Evolutionary conservation across 2,797 vertebrate species (phyloP).

Genomic region (Labeo calbasu): DNA sequence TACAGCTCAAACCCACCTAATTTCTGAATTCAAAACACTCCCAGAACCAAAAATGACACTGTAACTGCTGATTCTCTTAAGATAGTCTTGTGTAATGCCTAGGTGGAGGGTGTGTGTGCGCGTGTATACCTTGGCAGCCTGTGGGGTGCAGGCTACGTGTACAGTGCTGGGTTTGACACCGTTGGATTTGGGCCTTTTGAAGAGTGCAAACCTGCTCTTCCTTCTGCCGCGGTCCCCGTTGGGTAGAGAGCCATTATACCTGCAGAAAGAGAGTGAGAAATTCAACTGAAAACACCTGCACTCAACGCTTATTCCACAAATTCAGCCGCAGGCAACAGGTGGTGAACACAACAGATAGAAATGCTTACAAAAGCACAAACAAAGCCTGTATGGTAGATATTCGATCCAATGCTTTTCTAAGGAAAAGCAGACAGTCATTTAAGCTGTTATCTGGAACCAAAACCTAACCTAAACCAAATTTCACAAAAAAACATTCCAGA

Average conservation of each 20-base stretch:
- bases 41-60: background rate
- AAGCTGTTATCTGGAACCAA: background rate
- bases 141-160: conserved; percentile 94
- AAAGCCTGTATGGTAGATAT: background rate
- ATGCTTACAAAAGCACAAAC: background rate
- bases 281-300: conserved; percentile 22
- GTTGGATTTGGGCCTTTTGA: conserved; percentile 95
- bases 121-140: conserved; percentile 92
- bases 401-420: background rate
- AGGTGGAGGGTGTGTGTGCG: conserved; percentile 20
- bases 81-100: conserved; percentile 20
- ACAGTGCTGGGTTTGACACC: conserved; percentile 99
- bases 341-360: background rate
- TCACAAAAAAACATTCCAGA: background rate
- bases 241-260: conserved; percentile 99
- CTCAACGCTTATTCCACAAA: conserved; percentile 4
- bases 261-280: conserved; percentile 63
- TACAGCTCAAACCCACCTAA: background rate
- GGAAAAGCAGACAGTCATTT: background rate
- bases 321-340: conserved; percentile 38
- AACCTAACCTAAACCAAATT: background rate
- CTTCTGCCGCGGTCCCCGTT: conserved; percentile 96
- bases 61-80: background rate
- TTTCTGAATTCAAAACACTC: background rate
- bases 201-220: conserved; percentile 97